Conservation (phyloP, 1,140 invertebrate species). For the Homalodisca vitripennis region DNA sequence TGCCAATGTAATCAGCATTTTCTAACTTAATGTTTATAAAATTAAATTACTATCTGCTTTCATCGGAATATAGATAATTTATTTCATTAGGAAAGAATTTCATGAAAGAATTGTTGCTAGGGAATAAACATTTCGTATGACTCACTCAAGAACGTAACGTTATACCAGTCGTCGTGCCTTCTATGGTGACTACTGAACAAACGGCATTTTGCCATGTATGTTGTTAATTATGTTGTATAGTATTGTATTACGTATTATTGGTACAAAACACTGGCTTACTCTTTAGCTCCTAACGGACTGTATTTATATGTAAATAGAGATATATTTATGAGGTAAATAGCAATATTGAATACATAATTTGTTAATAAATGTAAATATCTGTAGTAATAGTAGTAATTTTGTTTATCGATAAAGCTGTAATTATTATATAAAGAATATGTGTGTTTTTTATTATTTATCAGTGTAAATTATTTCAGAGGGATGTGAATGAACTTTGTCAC, state of each 20-base stretch:
- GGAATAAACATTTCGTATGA: background rate
- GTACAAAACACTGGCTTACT: background rate
- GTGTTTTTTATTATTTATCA: conserved; percentile 15
- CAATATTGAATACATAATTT: conserved; percentile 1
- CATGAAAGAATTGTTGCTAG: background rate
- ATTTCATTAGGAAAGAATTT: background rate
- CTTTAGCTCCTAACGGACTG: too few relatives aligned
- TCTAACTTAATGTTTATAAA: too few relatives aligned
- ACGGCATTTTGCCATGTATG: background rate
- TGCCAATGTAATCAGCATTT: too few relatives aligned
- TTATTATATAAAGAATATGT: conserved; percentile 11
- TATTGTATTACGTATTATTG: too few relatives aligned
- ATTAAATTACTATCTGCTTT: too few relatives aligned
- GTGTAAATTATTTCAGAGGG: conserved; percentile 8
- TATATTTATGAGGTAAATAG: background rate
- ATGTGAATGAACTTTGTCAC: background rate
- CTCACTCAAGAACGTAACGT: background rate
- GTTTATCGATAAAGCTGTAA: background rate
- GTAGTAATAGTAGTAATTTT: conserved; percentile 1
- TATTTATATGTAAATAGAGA: conserved; percentile 3
- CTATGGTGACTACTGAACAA: background rate
- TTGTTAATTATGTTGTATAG: too few relatives aligned
- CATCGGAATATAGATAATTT: background rate
- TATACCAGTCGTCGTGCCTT: background rate
- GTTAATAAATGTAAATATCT: conserved; percentile 2